Conservation (phyloP, 2,888 invertebrate species). For the Sisyra terminalis region DNA sequence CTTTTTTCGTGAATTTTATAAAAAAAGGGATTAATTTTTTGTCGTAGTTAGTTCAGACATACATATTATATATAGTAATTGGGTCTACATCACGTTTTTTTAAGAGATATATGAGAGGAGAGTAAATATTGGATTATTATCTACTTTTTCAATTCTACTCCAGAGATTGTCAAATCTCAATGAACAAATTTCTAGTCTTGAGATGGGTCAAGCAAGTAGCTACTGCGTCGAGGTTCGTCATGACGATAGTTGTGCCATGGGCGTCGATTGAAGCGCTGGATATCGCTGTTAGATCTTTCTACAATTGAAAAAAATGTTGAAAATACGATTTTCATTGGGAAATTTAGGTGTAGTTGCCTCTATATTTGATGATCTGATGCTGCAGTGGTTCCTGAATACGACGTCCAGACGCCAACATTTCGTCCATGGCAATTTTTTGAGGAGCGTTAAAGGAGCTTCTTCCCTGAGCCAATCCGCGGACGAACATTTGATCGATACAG, state of each 20-base stretch:
- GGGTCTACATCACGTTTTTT: no score
- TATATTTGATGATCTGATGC: slow-evolving; percentile 25
- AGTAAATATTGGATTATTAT: no score
- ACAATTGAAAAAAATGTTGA: slow-evolving; percentile 15
- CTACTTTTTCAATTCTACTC: no score
- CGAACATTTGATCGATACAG: slow-evolving; percentile 2
- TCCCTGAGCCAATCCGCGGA: slow-evolving; percentile 4
- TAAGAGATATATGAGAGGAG: no score
- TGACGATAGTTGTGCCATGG: slow-evolving; percentile 17
- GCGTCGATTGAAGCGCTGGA: slow-evolving; percentile 29
- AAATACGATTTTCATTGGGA: background rate
- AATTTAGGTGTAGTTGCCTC: slow-evolving; percentile 20
- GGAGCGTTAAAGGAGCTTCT: slow-evolving; percentile 5
- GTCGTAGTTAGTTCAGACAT: no score
- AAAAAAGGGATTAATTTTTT: no score
- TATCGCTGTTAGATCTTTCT: slow-evolving; percentile 43
- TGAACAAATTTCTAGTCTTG: background rate
- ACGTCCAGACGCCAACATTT: background rate
- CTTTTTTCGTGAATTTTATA: background rate
- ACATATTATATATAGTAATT: no score
- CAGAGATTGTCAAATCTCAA: no score
- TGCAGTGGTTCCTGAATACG: slow-evolving; percentile 17
- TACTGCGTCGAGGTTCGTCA: slow-evolving; percentile 9
- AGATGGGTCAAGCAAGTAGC: slow-evolving; percentile 5
- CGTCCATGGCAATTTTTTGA: background rate